Evolutionary conservation across 2,888 invertebrate genomes (phyloP).

Genomic region (Anoplius nigerrimus): DNA sequence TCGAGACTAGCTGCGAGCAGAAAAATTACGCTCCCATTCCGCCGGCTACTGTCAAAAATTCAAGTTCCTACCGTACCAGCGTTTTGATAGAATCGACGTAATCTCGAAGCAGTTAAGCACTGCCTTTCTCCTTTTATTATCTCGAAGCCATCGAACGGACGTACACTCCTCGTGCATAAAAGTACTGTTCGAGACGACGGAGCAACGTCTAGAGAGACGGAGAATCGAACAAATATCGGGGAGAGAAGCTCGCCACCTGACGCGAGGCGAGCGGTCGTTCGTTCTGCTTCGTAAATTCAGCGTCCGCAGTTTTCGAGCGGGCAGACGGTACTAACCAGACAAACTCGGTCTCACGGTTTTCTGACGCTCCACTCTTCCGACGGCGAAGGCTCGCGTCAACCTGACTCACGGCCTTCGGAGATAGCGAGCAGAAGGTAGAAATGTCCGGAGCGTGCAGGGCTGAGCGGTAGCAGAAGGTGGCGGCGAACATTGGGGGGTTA

Average conservation of each 20-base stretch:
- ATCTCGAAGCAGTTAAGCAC: too few relatives aligned
- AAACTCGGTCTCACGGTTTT: conserved; percentile 50
- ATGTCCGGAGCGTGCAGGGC: too few relatives aligned
- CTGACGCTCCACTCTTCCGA: conserved; percentile 26
- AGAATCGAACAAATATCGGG: conserved; percentile 3
- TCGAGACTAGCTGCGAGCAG: too few relatives aligned
- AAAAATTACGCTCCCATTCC: too few relatives aligned
- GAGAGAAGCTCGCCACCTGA: conserved; percentile 3
- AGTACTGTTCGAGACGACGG: too few relatives aligned
- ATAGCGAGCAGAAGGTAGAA: too few relatives aligned
- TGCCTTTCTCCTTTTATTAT: too few relatives aligned
- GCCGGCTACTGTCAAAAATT: too few relatives aligned
- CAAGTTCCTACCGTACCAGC: too few relatives aligned
- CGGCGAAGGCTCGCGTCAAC: conserved; percentile 26
- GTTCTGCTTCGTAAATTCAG: conserved; percentile 15
- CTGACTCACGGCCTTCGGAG: conserved; percentile 29
- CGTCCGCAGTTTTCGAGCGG: conserved; percentile 17
- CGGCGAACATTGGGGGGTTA: conserved; percentile 16
- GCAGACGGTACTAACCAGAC: conserved; percentile 24
- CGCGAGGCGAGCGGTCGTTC: conserved; percentile 10
- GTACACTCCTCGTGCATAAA: too few relatives aligned
- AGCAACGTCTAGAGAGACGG: background rate
- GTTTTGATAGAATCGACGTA: too few relatives aligned
- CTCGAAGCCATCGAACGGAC: too few relatives aligned
- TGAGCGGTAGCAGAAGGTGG: conserved; percentile 20